phyloP scores from a whole-genome alignment of 1,140 invertebrate species.

The Drosophila mojavensis region DNA sequence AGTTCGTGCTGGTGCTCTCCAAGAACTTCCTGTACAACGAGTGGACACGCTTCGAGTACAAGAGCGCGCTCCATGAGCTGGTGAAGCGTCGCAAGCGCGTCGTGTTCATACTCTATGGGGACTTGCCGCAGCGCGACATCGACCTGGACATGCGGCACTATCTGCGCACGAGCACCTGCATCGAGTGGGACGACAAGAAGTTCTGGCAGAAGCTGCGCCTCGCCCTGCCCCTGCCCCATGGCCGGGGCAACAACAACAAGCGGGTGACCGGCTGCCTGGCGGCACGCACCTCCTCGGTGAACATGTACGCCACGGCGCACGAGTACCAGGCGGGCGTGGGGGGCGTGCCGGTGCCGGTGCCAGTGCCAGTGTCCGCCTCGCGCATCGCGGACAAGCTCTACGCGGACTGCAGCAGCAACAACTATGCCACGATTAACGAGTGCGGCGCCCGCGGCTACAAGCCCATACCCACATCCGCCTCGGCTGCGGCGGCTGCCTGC shows the following conservation, averaged over 20 bases:
- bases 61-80: slow-evolving; percentile 95
- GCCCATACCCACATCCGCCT: slow-evolving; percentile 69
- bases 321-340: slow-evolving; percentile 62
- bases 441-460: slow-evolving; percentile 70
- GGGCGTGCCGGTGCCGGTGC: slow-evolving; percentile 25
- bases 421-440: slow-evolving; percentile 83
- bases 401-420: slow-evolving; percentile 74
- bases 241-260: slow-evolving; percentile 75
- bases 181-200: slow-evolving; percentile 95
- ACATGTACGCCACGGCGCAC: slow-evolving; percentile 87
- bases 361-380: slow-evolving; percentile 29
- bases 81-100: slow-evolving; percentile 92
- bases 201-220: slow-evolving; percentile 98
- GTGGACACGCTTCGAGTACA: slow-evolving; percentile 97
- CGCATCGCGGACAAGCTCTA: slow-evolving; percentile 59
- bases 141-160: slow-evolving; percentile 95
- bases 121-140: slow-evolving; percentile 92
- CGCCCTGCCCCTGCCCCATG: slow-evolving; percentile 90
- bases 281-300: slow-evolving; percentile 79
- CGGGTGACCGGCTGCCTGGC: slow-evolving; percentile 57
- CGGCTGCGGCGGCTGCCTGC: slow-evolving; percentile 69
- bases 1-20: slow-evolving; percentile 95
- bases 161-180: slow-evolving; percentile 94
- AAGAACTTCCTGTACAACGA: slow-evolving; percentile 97
- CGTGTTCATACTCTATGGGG: slow-evolving; percentile 93